These are phyloP conservation scores for Trichonephila clavata DNA, from an alignment of 1,140 invertebrate species.

Conservation along the genomic window DNA sequence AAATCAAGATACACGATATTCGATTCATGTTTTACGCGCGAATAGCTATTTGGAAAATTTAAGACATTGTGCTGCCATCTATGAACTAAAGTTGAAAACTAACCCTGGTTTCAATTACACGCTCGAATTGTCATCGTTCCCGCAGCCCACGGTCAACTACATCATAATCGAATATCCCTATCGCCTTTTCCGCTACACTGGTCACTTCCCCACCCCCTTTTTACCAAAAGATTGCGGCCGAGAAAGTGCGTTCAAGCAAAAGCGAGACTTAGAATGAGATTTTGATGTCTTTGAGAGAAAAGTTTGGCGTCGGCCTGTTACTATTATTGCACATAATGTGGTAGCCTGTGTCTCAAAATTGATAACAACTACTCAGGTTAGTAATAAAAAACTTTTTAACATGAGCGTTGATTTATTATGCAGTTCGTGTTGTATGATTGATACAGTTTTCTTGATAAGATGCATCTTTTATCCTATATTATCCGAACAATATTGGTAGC, in stretches of 20 bases:
- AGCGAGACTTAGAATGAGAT: constrained; percentile 74
- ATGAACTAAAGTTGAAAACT: constrained; percentile 12
- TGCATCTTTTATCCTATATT: not conserved
- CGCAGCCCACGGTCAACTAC: constrained; percentile 66
- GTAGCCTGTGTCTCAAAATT: constrained; percentile 53
- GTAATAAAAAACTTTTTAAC: constrained; percentile 43
- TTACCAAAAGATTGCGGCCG: constrained; percentile 72
- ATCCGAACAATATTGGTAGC: no score
- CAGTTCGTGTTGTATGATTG: not conserved
- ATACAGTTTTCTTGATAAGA: not conserved
- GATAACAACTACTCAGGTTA: constrained; percentile 52
- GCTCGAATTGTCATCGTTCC: constrained; percentile 49
- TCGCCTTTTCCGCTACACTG: constrained; percentile 60
- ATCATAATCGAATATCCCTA: constrained; percentile 75
- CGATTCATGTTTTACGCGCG: constrained; percentile 4
- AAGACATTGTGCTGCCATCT: constrained; percentile 63
- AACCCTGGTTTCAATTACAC: constrained; percentile 72
- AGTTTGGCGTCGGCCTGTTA: not conserved
- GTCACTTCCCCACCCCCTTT: constrained; percentile 26
- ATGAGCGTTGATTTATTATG: constrained; percentile 49
- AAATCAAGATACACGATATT: not conserved
- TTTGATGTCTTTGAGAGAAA: constrained; percentile 65
- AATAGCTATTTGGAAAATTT: not conserved
- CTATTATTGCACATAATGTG: constrained; percentile 12
- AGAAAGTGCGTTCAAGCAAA: constrained; percentile 69